Evolutionary conservation across 2,113 vertebrate species (phyloP).

Genomic region (Leptobrachium ailaonicum): DNA sequence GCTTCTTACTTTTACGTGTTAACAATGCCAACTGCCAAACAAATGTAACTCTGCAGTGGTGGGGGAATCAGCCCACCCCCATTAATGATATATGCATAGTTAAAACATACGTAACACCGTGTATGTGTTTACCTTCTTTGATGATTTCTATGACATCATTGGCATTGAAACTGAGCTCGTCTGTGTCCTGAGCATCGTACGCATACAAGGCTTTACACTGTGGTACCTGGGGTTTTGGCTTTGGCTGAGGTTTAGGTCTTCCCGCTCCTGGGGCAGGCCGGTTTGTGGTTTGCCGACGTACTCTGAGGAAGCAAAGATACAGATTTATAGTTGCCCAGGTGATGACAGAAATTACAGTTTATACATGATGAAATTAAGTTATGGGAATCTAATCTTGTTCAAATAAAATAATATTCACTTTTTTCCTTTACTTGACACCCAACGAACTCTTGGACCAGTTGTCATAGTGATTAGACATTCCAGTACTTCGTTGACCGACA

Average conservation of each 20-base stretch:
- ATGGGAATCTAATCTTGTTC: no score
- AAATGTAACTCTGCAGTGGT: no score
- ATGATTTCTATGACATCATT: slow-evolving; percentile 92
- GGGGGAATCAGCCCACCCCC: no score
- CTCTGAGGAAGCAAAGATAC: slow-evolving; percentile 61
- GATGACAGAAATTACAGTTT: neutral
- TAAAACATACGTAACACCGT: neutral
- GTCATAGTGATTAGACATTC: no score
- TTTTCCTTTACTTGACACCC: no score
- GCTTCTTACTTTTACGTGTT: no score
- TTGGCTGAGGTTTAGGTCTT: slow-evolving; percentile 91
- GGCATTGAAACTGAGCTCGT: slow-evolving; percentile 97
- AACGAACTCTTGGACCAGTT: no score
- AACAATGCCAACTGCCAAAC: no score
- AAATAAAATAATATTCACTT: no score
- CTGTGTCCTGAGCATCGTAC: slow-evolving; percentile 97
- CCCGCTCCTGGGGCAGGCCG: slow-evolving; percentile 87
- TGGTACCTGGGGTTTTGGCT: slow-evolving; percentile 94
- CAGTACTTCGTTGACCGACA: no score
- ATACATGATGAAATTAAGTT: no score
- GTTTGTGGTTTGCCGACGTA: slow-evolving; percentile 78
- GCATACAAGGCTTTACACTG: slow-evolving; percentile 95
- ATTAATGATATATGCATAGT: no score
- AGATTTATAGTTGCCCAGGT: neutral
- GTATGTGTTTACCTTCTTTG: slow-evolving; percentile 79